Evolutionary conservation across 2,888 invertebrate genomes (phyloP).

Genomic region (Agrenia bidenticulata): DNA sequence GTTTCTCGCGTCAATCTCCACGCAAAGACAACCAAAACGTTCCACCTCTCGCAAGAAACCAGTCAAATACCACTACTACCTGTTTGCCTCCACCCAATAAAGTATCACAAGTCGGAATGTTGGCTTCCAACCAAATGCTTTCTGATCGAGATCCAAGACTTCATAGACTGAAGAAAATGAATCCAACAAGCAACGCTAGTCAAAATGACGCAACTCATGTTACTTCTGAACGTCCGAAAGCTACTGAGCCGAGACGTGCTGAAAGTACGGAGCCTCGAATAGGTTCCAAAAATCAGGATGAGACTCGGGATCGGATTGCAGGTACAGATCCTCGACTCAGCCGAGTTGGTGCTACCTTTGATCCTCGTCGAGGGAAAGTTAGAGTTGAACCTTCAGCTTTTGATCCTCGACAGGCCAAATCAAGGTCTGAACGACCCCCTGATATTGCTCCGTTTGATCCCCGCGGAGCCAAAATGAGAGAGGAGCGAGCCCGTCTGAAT

Average conservation of each 20-base stretch:
- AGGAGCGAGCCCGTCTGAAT: no score
- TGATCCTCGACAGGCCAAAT: neutral
- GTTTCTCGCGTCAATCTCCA: slow-evolving; percentile 21
- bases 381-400: neutral
- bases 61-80: neutral
- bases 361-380: no score
- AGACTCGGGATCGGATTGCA: no score
- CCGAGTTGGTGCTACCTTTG: neutral
- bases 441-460: no score
- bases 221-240: no score
- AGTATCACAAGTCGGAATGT: neutral
- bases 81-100: neutral
- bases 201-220: neutral
- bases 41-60: neutral
- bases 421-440: neutral
- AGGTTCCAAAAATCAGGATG: no score
- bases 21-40: neutral
- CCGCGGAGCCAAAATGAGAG: no score
- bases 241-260: neutral
- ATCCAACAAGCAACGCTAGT: neutral
- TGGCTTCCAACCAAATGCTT: slow-evolving; percentile 11
- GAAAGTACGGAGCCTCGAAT: neutral
- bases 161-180: slow-evolving; percentile 4
- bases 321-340: neutral
- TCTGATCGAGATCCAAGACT: slow-evolving; percentile 14